Conservation (phyloP, 2,797 vertebrate genomes). For the Labroides dimidiatus region DNA sequence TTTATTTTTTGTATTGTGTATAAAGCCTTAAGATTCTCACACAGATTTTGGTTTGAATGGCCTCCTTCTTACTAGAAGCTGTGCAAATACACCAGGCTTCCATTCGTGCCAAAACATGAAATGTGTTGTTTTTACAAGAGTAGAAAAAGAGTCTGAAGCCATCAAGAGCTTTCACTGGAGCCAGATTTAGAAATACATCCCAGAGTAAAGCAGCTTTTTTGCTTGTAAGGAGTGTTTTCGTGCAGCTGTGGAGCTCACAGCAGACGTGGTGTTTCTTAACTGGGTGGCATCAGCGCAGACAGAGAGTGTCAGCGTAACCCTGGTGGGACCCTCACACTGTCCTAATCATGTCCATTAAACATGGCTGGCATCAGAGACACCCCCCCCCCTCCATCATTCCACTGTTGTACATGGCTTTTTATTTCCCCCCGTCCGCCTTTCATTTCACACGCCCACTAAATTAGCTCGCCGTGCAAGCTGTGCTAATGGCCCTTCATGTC, state of each 20-base stretch:
- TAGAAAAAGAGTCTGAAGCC: constrained; percentile 8
- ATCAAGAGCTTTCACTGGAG: not conserved
- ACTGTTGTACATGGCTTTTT: constrained; percentile 55
- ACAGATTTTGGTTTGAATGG: not conserved
- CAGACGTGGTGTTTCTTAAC: constrained; percentile 11
- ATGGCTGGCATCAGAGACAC: constrained; percentile 50
- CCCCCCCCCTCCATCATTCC: constrained; percentile 52
- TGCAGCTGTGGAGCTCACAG: not conserved
- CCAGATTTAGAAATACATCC: not conserved
- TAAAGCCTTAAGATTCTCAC: no score
- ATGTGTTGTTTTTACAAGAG: not conserved
- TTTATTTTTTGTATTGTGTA: no score
- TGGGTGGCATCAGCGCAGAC: not conserved
- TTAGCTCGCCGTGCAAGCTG: constrained; percentile 72
- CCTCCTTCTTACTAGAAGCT: not conserved
- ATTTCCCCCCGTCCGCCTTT: constrained; percentile 62
- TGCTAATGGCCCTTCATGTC: constrained; percentile 80
- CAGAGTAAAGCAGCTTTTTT: not conserved
- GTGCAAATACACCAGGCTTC: not conserved
- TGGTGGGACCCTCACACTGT: constrained; percentile 35
- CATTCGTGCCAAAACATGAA: not conserved
- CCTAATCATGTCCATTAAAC: constrained; percentile 65
- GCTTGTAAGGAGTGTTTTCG: not conserved
- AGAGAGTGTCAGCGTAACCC: constrained; percentile 15
- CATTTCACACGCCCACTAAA: constrained; percentile 71